These are phyloP conservation scores for Chloropsis cyanopogon DNA, from an alignment of 2,113 vertebrate species.

Conservation along the genomic window DNA sequence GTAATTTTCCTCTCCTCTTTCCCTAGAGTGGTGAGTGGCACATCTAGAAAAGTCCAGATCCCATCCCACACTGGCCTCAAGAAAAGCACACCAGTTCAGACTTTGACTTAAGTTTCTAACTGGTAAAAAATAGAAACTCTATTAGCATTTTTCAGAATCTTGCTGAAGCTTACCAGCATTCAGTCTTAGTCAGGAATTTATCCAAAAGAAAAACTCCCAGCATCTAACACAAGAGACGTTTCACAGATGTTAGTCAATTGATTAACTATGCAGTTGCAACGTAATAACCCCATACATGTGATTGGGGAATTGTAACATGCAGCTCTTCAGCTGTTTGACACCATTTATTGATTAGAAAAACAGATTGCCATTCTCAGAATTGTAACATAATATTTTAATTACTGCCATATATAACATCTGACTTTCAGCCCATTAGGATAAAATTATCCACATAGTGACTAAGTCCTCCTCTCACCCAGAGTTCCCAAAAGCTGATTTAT, in stretches of 20 bases:
- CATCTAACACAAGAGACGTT: conserved; percentile 10
- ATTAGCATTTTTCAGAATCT: not conserved
- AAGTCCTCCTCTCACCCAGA: not conserved
- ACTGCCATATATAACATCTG: conserved; percentile 37
- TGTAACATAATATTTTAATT: conserved; percentile 72
- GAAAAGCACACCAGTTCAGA: not conserved
- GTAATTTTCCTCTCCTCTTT: not conserved
- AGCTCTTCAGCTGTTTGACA: conserved; percentile 65
- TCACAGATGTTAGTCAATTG: conserved; percentile 66
- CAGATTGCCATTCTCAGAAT: conserved; percentile 59
- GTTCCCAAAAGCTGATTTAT: not conserved
- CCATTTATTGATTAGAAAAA: conserved; percentile 71
- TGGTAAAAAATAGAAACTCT: not conserved
- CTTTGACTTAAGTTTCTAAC: not conserved
- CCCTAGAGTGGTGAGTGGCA: rapidly evolving
- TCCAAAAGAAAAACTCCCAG: not conserved
- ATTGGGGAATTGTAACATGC: conserved; percentile 69
- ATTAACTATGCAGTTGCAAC: conserved; percentile 59
- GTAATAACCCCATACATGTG: conserved; percentile 43
- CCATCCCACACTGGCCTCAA: not conserved
- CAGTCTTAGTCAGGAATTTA: not conserved
- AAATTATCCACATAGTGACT: not conserved
- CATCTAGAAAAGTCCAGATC: not conserved
- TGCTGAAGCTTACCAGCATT: not conserved
- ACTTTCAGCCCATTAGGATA: conserved; percentile 57